Conservation (phyloP, 2,888 invertebrate species). For the Herminia tarsipennalis region DNA sequence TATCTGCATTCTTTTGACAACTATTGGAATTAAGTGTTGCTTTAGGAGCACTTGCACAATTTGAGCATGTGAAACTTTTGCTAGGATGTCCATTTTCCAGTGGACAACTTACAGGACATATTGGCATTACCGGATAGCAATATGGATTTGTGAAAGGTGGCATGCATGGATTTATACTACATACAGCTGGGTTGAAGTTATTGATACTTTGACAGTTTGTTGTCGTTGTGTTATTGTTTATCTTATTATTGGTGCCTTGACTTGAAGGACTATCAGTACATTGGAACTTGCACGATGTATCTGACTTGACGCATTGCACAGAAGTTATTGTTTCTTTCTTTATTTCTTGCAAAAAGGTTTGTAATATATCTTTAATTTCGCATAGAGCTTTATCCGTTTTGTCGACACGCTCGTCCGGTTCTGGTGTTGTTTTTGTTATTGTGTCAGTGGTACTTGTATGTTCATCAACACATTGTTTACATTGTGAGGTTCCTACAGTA, state of each 20-base stretch:
- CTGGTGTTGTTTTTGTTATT: constrained; percentile 59
- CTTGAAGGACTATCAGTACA: constrained; percentile 35
- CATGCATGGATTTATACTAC: constrained; percentile 41
- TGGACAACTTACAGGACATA: constrained; percentile 67
- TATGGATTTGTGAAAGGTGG: constrained; percentile 62
- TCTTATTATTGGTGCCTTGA: constrained; percentile 33
- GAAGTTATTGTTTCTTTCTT: constrained; percentile 64
- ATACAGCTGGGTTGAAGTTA: constrained; percentile 31
- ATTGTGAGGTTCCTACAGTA: constrained; percentile 50
- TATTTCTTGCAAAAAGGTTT: constrained; percentile 72
- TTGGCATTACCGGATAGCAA: constrained; percentile 70
- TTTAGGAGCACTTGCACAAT: constrained; percentile 53
- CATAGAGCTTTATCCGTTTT: constrained; percentile 73
- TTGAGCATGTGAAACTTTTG: constrained; percentile 62
- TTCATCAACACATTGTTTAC: constrained; percentile 42
- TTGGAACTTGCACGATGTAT: constrained; percentile 40
- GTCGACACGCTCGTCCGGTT: constrained; percentile 51
- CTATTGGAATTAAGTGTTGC: constrained; percentile 46
- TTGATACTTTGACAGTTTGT: constrained; percentile 54
- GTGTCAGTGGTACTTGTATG: constrained; percentile 47
- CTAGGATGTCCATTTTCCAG: constrained; percentile 62
- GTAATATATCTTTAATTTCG: constrained; percentile 77
- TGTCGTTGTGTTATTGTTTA: constrained; percentile 36
- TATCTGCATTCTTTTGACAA: constrained; percentile 39
- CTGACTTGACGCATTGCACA: constrained; percentile 57